These are phyloP conservation scores for Cantharis lateralis DNA, from an alignment of 2,888 invertebrate species.

Conservation along the genomic window DNA sequence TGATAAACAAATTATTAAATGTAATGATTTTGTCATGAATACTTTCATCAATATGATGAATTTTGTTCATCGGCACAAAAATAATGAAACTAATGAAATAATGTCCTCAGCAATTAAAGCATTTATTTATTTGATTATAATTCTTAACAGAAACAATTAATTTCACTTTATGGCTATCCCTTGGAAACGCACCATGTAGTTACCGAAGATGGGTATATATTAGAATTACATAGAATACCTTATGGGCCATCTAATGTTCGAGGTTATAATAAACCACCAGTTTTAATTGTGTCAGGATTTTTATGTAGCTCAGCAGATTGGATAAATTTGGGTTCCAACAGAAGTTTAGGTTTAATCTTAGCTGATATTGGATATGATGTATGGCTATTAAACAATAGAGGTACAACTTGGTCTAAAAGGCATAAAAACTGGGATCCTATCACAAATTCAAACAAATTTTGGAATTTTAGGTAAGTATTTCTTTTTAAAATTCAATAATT, in stretches of 20 bases:
- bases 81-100: too few relatives aligned
- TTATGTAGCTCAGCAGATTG: constrained; percentile 74
- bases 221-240: constrained; percentile 53
- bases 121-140: not conserved
- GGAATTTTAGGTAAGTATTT: constrained; percentile 51
- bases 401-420: constrained; percentile 60
- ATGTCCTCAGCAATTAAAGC: too few relatives aligned
- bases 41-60: too few relatives aligned
- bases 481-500: not conserved
- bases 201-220: constrained; percentile 56
- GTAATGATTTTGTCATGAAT: too few relatives aligned
- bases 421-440: constrained; percentile 54
- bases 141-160: constrained; percentile 49
- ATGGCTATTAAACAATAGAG: constrained; percentile 66
- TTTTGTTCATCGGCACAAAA: too few relatives aligned
- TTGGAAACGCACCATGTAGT: constrained; percentile 52
- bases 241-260: constrained; percentile 19
- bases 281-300: constrained; percentile 77
- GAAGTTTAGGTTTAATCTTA: constrained; percentile 54
- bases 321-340: constrained; percentile 67
- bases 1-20: too few relatives aligned
- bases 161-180: constrained; percentile 51
- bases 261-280: constrained; percentile 51
- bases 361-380: constrained; percentile 59
- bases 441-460: constrained; percentile 48